Base-by-base conservation (phyloP, 2,797 vertebrate species). In the Loriculus beryllinus region DNA sequence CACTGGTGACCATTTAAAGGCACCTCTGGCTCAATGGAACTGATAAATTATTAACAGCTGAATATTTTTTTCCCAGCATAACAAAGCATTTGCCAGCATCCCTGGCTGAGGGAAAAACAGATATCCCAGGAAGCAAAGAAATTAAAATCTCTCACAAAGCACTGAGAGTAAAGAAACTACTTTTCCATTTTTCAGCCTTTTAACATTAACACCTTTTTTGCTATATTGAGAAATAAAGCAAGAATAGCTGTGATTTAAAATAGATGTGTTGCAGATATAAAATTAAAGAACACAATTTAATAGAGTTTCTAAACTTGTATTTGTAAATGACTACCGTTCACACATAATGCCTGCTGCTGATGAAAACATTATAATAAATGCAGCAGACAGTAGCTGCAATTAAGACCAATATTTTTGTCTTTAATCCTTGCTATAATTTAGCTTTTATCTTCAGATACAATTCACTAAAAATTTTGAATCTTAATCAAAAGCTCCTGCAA, bases 231-330 rank as follows among this genome's bases (percentile, higher is more conserved):
- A 93, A 84, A 74, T 43, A 56, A 69, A 88, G 57, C 9, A 80
- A 9, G 25, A 16, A 25, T 31, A 92, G 80, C 33, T 77, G 52
- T 64, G 65, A 93, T 68, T 90, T 77, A 42, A 86, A 94, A 82
- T 40, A 60, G n/a, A 90, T 17, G 26, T 9, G 17, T 15, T 83
- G 31, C 83, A 78, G 52, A 82, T 57, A 37, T 71, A 85, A 90
- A 93, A 86, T 74, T 76, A 83, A 82, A 90, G 52, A 92, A 85
- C 21, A 89, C 18, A 82, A 86, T 59, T 59, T 40, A 93, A 91
- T 71, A 48, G 67, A 59, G 26, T 82, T 93, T 84, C 75, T 54
- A 70, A 62, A 81, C 40, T 21, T n/a, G 10, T 47, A 60, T 39
- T 82, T 80, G 68, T 70, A 60, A 80, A 57, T 2, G 0, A 60